A percentile compares a stretch with the other conserved stretches of the same genome.
These are phyloP conservation scores for Hypothenemus hampei DNA, from an alignment of 1,140 invertebrate genomes.

Conservation along the genomic window DNA sequence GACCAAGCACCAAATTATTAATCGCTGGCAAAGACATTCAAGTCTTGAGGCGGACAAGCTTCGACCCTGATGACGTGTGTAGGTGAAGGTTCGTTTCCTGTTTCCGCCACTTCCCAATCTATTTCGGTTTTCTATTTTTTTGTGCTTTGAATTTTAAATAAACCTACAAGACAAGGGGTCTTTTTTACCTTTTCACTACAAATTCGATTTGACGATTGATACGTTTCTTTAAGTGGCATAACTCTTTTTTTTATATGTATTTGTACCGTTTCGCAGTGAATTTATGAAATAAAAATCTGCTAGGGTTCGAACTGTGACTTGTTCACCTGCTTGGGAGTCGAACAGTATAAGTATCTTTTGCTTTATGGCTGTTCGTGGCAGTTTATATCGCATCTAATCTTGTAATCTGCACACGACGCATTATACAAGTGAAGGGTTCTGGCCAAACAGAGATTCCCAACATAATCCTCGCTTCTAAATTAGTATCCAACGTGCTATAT, in stretches of 20 bases:
- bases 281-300: no score
- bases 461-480: slow-evolving; percentile 13
- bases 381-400: slow-evolving; percentile 22
- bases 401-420: slow-evolving; percentile 19
- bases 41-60: slow-evolving; percentile 6
- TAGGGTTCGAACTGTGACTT: neutral
- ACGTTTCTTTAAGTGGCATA: neutral
- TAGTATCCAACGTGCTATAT: slow-evolving; percentile 1
- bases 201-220: slow-evolving; percentile 7
- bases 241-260: no score
- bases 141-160: slow-evolving; percentile 5
- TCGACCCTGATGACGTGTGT: slow-evolving; percentile 16
- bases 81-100: slow-evolving; percentile 20
- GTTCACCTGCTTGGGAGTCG: no score
- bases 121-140: slow-evolving; percentile 3
- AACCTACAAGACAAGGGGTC: neutral
- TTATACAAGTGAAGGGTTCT: slow-evolving; percentile 14
- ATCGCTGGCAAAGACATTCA: slow-evolving; percentile 10
- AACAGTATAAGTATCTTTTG: slow-evolving; percentile 13
- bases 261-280: no score
- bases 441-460: slow-evolving; percentile 11
- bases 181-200: neutral
- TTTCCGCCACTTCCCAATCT: slow-evolving; percentile 7
- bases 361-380: slow-evolving; percentile 13
- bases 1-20: no score